Conservation (phyloP, 2,113 vertebrate genomes). For the Labeo catla region DNA sequence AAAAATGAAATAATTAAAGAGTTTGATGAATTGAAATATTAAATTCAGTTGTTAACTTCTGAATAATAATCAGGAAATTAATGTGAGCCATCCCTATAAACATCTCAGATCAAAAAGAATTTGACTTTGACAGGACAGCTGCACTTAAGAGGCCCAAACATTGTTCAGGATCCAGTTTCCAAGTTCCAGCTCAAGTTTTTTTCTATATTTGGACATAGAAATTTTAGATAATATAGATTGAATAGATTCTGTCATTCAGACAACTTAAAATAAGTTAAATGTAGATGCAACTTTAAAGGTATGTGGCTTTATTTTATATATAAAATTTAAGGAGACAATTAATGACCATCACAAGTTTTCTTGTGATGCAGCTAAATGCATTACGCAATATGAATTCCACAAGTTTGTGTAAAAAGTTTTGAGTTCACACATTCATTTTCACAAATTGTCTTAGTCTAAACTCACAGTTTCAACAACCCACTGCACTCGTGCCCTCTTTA, state of each 20-base stretch:
- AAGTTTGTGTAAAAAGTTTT: neutral
- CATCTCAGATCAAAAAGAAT: conserved; percentile 60
- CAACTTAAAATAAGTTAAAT: neutral
- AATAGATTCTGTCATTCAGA: neutral
- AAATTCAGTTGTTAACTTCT: neutral
- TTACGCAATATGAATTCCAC: neutral
- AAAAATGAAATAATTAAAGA: neutral
- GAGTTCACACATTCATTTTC: neutral
- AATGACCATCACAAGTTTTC: neutral
- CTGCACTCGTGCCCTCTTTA: conserved; percentile 8
- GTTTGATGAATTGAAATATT: neutral
- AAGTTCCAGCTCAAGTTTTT: conserved; percentile 71
- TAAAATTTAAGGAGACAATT: neutral
- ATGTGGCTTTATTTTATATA: neutral
- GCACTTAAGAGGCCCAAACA: conserved; percentile 60
- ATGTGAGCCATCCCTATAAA: conserved; percentile 38
- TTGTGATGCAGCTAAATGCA: neutral
- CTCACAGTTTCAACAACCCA: neutral
- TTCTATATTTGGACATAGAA: conserved; percentile 70
- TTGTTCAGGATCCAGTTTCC: conserved; percentile 72
- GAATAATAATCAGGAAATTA: neutral
- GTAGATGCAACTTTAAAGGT: neutral
- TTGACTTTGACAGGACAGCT: conserved; percentile 82
- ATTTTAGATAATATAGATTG: conserved; percentile 55
- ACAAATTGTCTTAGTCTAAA: conserved; percentile 16